Evolutionary conservation across 2,113 vertebrate species (phyloP), one percentile per base, ranked within the genome.

Genomic region (Paracanthobrama guichenoti): DNA sequence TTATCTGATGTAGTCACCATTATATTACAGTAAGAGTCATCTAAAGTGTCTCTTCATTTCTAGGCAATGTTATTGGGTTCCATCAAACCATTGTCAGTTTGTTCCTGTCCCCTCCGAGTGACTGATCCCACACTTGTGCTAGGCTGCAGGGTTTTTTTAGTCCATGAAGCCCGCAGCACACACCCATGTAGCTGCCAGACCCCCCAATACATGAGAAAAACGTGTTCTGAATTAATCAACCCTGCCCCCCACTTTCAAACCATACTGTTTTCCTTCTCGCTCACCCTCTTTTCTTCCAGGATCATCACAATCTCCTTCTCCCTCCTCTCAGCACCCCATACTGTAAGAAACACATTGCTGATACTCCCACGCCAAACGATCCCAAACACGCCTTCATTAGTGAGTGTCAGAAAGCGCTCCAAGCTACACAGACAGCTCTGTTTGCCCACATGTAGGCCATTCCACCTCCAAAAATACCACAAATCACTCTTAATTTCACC

Each of bases 141-240:
- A 11, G 79, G 31, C 77, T 84, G 57, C 76, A 80, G 73, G 48
- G 67, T 84, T 85, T 81, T 66, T 83, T 64, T 50, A 44, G 53
- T 77, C 67, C 46, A n/a, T 10, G 83, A 79, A 71, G 26, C 60
- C 81, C 72, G 75, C 57, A 84, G 75, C 60, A 81, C 53, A 20
- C 55, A 76, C 78, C 84, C 22, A 75, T 53, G 39, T 35, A 85
- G 80, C 83, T 64, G 71, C 81, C 81, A 84, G 81, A 84, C 16
- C 85, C 85, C 81, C 82, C 84, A 59, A 44, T 69, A 67, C 50
- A 79, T 84, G 72, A 86, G 73, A 71, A 80, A 87, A 87, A 84
- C 85, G 12, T 87, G 86, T 87, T 89, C 74, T 79, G 86, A 87
- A 89, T 87, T 87, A n/a, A 89, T 77, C 82, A 86, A 53, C 84